phyloP scores from a whole-genome alignment of 2,113 vertebrate species.

The Anser brachyrhynchus region DNA sequence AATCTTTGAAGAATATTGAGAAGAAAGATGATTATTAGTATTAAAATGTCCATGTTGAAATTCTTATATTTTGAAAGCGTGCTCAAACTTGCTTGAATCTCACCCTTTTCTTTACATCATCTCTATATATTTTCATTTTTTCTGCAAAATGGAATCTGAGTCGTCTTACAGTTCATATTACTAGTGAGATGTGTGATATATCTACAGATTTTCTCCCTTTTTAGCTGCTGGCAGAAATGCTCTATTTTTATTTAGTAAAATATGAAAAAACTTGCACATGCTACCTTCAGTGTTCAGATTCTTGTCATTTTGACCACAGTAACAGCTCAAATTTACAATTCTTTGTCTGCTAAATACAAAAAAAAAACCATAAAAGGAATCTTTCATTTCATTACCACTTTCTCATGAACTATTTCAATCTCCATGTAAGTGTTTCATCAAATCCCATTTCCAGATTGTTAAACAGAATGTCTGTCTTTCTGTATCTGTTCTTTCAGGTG shows the following conservation, averaged over 20 bases:
- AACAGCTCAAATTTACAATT: background rate
- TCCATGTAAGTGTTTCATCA: background rate
- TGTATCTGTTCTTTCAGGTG: background rate
- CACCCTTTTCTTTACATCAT: background rate
- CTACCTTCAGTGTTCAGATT: background rate
- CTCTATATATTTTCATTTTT: background rate
- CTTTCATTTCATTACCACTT: constrained; percentile 2
- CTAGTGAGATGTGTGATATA: background rate
- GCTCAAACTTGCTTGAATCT: background rate
- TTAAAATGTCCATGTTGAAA: background rate
- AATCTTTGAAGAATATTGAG: background rate
- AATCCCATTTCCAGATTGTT: background rate
- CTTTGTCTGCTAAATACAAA: background rate
- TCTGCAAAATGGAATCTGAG: background rate
- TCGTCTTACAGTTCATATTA: background rate
- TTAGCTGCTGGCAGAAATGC: background rate
- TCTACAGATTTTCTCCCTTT: background rate
- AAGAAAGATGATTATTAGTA: background rate
- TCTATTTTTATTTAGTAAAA: background rate
- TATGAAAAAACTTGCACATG: background rate
- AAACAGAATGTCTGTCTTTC: background rate
- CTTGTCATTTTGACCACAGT: background rate
- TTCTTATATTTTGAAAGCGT: background rate
- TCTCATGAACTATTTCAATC: background rate
- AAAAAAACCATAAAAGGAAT: background rate